Evolutionary conservation across 2,888 invertebrate species (phyloP).

Genomic region (Apodemia duryi): DNA sequence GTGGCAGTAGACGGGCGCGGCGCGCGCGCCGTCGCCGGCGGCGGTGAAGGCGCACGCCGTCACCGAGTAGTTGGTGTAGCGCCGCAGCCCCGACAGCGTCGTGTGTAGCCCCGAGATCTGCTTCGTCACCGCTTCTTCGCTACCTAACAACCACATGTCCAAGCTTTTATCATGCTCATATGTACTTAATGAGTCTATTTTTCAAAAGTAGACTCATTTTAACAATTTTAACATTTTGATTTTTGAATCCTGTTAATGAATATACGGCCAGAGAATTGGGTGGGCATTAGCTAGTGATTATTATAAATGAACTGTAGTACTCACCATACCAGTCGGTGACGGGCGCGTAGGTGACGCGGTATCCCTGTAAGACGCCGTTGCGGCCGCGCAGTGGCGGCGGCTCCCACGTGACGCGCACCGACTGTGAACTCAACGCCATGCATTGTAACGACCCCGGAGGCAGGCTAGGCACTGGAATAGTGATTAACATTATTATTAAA

Average conservation of each 20-base stretch:
- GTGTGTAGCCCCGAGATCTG: conserved; percentile 84
- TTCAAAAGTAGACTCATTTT: too few relatives aligned
- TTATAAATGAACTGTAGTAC: conserved; percentile 35
- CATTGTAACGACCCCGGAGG: conserved; percentile 91
- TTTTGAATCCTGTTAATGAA: too few relatives aligned
- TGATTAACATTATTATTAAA: not conserved
- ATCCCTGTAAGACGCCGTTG: conserved; percentile 91
- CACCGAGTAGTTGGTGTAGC: conserved; percentile 95
- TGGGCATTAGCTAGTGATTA: too few relatives aligned
- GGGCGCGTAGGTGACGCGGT: conserved; percentile 89
- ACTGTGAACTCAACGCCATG: conserved; percentile 89
- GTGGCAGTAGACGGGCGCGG: conserved; percentile 90
- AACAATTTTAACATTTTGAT: too few relatives aligned
- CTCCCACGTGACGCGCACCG: conserved; percentile 91
- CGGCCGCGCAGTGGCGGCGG: conserved; percentile 89
- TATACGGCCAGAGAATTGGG: too few relatives aligned
- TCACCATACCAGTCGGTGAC: conserved; percentile 89
- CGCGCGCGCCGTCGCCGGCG: conserved; percentile 93
- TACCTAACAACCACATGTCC: conserved; percentile 71
- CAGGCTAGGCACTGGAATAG: conserved; percentile 86
- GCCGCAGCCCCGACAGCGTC: conserved; percentile 86
- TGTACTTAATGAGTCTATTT: not conserved
- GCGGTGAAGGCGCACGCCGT: conserved; percentile 93
- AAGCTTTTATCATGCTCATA: not conserved
- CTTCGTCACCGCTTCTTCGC: conserved; percentile 88